A percentile compares a stretch with the other conserved stretches of the same genome.
These are phyloP conservation scores for Myotis brandtii DNA, from an alignment of 2,113 vertebrate species.

Conservation along the genomic window DNA sequence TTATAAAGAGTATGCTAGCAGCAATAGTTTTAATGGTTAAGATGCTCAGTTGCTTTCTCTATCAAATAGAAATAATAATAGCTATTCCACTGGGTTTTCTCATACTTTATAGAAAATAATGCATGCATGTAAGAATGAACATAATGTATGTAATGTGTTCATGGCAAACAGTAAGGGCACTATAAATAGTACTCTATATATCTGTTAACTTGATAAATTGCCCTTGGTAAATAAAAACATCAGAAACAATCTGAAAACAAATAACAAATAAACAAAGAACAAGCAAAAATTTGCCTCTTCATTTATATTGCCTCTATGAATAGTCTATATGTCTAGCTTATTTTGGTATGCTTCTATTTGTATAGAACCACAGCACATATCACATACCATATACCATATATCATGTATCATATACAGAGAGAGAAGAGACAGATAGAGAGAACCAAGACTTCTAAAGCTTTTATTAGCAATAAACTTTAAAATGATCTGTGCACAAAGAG, in stretches of 20 bases:
- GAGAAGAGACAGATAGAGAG: neutral
- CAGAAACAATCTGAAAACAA: neutral
- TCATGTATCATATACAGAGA: no score
- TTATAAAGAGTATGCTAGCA: conserved; percentile 5
- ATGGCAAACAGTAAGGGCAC: neutral
- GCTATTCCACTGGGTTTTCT: neutral
- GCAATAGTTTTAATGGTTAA: neutral
- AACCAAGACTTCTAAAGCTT: neutral
- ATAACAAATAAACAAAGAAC: neutral
- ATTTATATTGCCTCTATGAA: neutral
- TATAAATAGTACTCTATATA: neutral
- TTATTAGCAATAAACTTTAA: neutral
- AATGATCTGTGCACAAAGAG: neutral
- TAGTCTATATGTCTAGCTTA: neutral
- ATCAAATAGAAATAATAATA: neutral
- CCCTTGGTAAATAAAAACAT: neutral
- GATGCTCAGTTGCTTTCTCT: neutral
- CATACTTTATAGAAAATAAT: neutral
- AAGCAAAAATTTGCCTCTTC: neutral
- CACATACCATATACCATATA: no score
- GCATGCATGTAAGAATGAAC: neutral
- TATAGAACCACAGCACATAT: neutral
- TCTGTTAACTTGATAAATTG: neutral
- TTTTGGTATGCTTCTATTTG: neutral
- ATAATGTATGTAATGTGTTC: neutral